These are phyloP conservation scores for Grus americana DNA, from an alignment of 2,113 vertebrate genomes.

Conservation along the genomic window DNA sequence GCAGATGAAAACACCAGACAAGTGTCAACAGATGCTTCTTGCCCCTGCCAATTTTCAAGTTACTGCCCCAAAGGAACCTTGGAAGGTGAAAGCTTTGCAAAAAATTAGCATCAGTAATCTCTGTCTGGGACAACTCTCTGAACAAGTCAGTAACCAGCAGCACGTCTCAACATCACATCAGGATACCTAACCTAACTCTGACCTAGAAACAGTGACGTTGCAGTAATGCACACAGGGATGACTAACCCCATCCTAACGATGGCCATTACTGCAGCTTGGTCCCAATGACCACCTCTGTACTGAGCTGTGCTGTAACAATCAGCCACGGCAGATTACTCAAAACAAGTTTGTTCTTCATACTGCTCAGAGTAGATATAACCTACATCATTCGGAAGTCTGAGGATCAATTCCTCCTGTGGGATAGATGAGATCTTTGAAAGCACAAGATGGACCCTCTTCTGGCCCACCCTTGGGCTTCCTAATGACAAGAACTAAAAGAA, in stretches of 20 bases:
- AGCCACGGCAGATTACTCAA: neutral
- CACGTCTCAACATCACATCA: neutral
- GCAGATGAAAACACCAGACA: neutral
- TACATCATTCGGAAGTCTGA: neutral
- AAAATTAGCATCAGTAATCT: neutral
- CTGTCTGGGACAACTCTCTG: neutral
- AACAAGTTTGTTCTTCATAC: neutral
- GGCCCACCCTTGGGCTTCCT: neutral
- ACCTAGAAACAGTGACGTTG: neutral
- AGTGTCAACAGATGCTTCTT: neutral
- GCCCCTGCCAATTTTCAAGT: neutral
- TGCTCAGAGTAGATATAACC: neutral
- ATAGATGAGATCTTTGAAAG: neutral
- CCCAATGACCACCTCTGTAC: neutral
- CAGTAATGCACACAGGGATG: fast-evolving
- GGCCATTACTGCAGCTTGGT: neutral
- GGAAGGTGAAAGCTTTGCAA: neutral
- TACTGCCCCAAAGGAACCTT: neutral
- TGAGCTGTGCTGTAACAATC: fast-evolving
- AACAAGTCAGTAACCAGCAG: neutral
- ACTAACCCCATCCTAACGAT: neutral
- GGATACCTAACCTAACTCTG: neutral
- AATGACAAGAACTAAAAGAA: neutral
- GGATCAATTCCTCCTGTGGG: neutral
- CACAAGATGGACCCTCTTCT: neutral